Evolutionary conservation across 1,140 invertebrate species (phyloP), one percentile per base, ranked within the genome.

Genomic region (Formica selysi): DNA sequence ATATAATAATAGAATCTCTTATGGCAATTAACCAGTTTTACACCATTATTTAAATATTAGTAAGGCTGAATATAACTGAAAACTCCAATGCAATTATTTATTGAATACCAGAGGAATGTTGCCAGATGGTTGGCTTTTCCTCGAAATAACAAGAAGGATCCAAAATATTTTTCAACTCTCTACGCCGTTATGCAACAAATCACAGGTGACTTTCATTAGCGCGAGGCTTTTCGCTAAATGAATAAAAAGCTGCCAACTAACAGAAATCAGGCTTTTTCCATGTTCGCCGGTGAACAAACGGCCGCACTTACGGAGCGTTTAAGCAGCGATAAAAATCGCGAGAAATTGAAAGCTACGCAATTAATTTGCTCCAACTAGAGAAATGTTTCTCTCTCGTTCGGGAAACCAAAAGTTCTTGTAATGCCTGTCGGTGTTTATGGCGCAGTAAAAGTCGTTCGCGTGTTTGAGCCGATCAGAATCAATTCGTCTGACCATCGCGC

Each of bases 11-110:
- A 16, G n/a, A 32, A 1, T 7, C 54, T 76, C 11, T 38, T 11
- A 22, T 26, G n/a, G n/a, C 22, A 76, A 76, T 76, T 76, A 41
- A 7, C 61, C 22, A 41, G 32, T 76, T 61, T 76, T 7, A 26
- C 19, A 76, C 2, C 3, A 7, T 36, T 16, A 16, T 29, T 22
- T 29, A 62, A 7, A 16, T 22, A 29, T 4, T 71, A 71, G 10
- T 13, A 3, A 11, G n/a, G 0, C 22, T 22, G 22, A 22, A 38
- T 61, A 26, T 29, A 41, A 61, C 0, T 0, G 1, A 59, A 59
- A 76, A 76, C 1, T 59, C 8, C 19, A 19, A 16, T 26, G 57
- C 8, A 41, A 76, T 61, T 41, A 41, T 61, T 13, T 16, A 5
- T 13, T 26, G 26, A 76, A 76, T 76, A 38, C 2, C 36, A 44